These are phyloP conservation scores for Lepidotrigona ventralis DNA, from an alignment of 1,140 invertebrate species.

Conservation along the genomic window DNA sequence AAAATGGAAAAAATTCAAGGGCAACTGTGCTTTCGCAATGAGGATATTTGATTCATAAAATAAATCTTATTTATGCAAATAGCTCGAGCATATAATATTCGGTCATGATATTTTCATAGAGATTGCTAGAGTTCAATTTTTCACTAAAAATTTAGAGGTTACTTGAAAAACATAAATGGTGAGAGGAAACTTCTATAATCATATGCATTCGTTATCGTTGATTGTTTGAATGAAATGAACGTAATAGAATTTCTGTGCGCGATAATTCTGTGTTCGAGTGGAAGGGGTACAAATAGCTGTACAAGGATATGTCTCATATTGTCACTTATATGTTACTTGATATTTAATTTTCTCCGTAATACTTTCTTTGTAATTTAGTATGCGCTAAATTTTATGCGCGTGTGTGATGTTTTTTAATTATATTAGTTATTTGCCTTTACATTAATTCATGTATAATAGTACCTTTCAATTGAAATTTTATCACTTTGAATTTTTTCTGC, in stretches of 20 bases:
- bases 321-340: conserved; percentile 5
- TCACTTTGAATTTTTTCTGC: not conserved
- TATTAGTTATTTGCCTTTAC: not conserved
- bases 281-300: conserved; percentile 42
- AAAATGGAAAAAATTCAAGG: not conserved
- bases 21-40: not conserved
- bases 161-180: conserved; percentile 48
- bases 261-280: not conserved
- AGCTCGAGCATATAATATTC: not conserved
- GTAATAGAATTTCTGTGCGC: not conserved
- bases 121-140: too few species aligned
- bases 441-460: not conserved
- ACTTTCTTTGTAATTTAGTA: not conserved
- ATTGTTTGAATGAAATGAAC: not conserved
- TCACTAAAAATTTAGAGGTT: not conserved
- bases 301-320: conserved; percentile 38
- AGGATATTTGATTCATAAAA: not conserved
- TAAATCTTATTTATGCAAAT: not conserved
- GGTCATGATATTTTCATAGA: not conserved
- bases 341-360: not conserved
- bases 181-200: conserved; percentile 8
- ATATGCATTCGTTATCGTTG: not conserved
- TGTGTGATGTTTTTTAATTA: not conserved
- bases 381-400: not conserved
- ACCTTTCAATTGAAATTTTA: not conserved